Percentiles rank a stretch among this genome's conserved stretches.
These are phyloP conservation scores for Habropoda laboriosa DNA, from an alignment of 1,140 invertebrate genomes.

Conservation along the genomic window DNA sequence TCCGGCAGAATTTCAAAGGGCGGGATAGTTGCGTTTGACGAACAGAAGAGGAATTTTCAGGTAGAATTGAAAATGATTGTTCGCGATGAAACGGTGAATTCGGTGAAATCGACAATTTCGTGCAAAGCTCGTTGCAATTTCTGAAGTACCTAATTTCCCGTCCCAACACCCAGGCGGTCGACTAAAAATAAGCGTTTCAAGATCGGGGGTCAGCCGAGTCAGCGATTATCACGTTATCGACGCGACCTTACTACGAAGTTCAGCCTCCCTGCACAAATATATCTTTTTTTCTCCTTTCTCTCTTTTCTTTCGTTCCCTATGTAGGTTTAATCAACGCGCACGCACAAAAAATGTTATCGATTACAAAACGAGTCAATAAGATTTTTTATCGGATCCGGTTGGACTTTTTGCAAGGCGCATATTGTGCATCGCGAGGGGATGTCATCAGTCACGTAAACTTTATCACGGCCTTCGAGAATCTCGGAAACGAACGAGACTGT, in stretches of 20 bases:
- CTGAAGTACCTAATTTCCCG: not conserved
- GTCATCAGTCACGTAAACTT: not conserved
- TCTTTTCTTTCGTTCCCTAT: too few species aligned
- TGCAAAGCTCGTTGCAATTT: not conserved
- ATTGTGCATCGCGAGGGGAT: not conserved
- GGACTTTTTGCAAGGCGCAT: not conserved
- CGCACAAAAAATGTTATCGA: conserved; percentile 39
- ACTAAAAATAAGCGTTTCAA: conserved; percentile 73
- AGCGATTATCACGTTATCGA: conserved; percentile 76
- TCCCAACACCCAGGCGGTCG: not conserved
- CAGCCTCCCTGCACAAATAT: conserved; percentile 71
- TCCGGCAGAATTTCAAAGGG: too few species aligned
- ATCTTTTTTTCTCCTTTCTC: conserved; percentile 57
- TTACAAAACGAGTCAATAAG: conserved; percentile 40
- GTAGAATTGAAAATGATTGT: too few species aligned
- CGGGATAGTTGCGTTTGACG: too few species aligned
- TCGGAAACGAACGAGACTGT: not conserved
- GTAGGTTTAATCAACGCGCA: conserved; percentile 56
- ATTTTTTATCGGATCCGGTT: not conserved
- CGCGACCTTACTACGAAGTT: conserved; percentile 73
- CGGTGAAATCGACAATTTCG: not conserved
- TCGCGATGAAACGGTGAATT: too few species aligned
- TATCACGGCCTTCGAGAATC: not conserved
- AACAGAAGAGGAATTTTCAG: too few species aligned
- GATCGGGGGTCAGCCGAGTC: conserved; percentile 73